Evolutionary conservation across 2,113 vertebrate species (phyloP).

Genomic region (Rynchops niger): DNA sequence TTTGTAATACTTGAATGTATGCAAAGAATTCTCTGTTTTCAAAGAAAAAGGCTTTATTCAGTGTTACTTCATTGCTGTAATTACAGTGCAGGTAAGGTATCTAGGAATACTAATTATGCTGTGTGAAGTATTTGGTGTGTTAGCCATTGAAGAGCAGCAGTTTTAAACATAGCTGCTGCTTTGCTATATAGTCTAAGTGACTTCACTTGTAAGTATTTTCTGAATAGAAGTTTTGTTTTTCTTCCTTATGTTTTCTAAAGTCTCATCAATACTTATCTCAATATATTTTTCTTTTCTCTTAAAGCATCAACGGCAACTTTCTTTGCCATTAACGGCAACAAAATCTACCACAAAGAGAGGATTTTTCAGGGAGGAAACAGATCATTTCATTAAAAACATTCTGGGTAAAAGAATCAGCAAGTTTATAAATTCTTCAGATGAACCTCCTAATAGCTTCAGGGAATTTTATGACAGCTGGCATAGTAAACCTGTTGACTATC

Average conservation of each 20-base stretch:
- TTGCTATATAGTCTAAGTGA: neutral
- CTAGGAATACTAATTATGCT: neutral
- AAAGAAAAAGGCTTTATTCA: neutral
- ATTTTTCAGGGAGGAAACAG: slow-evolving; percentile 89
- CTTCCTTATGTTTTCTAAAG: neutral
- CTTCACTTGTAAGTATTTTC: neutral
- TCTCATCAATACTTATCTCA: neutral
- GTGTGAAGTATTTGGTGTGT: neutral
- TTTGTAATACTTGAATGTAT: neutral
- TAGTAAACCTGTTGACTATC: slow-evolving; percentile 79
- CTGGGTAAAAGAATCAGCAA: slow-evolving; percentile 86
- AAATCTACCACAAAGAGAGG: slow-evolving; percentile 84
- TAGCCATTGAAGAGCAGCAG: neutral
- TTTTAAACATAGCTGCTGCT: neutral
- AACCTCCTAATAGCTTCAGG: slow-evolving; percentile 66
- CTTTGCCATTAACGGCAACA: slow-evolving; percentile 81
- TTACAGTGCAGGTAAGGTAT: neutral
- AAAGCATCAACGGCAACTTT: slow-evolving; percentile 88
- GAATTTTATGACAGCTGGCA: slow-evolving; percentile 87
- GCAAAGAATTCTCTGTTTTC: neutral
- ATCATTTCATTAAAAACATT: slow-evolving; percentile 88
- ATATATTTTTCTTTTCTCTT: neutral
- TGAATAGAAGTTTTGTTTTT: neutral
- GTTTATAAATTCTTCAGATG: slow-evolving; percentile 82
- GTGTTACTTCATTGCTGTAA: neutral